Evolutionary conservation across 2,797 vertebrate species (phyloP), one percentile per base, ranked within the genome.

Genomic region (Silurus aristotelis): DNA sequence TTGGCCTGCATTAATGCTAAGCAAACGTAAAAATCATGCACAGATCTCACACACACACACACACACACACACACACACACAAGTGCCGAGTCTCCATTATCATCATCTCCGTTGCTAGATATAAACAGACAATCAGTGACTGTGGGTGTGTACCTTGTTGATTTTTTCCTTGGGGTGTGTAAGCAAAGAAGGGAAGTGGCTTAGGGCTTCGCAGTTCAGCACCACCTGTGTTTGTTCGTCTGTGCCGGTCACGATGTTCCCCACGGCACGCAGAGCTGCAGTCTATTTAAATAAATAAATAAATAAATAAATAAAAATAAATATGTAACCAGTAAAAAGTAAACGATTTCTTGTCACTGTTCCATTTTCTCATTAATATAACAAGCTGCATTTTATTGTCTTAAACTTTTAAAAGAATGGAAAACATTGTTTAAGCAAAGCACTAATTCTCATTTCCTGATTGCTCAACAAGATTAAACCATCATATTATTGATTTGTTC

Each of bases 141-240:
- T 60, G 7, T 1, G 14, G n/a, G 76, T 78, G 14, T 43, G 92
- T 93, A 99, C 98, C 97, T 99, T 99, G 95, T 99, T 99, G 94
- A 99, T 99, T 94, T 99, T 99, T 94, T 99, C 98, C 95, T 99
- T 99, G 86, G 97, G 96, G 95, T 99, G 98, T 77, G 97, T 97
- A 92, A 99, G 97, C 88, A 99, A 96, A 60, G 98, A 95, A 83
- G 97, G 97, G 90, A 99, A 99, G 92, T 99, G 98, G 86, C 96
- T 95, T 88, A 99, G 96, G 82, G 98, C 98, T 22, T 99, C 97
- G 89, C 98, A 99, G 91, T 99, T 99, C 89, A 99, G 95, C 88
- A 99, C 98, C 78, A 99, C 98, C 92, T 99, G 98, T 38, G 98
- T 99, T 94, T 99, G 98, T 90, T 99, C 98, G 27, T 99, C 98